Conservation (phyloP, 2,888 invertebrate species). For the Lottia gigantea region DNA sequence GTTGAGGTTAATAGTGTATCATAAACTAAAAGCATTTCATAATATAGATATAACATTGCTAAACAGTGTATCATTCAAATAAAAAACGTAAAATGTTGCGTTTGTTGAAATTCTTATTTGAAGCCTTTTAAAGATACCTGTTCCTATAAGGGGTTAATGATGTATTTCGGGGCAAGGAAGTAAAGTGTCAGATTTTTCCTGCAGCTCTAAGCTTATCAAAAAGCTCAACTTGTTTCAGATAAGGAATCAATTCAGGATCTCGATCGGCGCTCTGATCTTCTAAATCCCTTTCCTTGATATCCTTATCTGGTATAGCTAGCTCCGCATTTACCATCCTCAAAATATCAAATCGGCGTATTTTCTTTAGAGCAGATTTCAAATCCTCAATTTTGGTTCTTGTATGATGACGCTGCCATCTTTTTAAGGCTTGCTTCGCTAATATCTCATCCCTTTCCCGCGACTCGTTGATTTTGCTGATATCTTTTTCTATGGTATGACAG, state of each 20-base stretch:
- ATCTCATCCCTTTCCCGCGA: conserved; percentile 41
- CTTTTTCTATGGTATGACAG: conserved; percentile 52
- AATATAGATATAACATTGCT: no score
- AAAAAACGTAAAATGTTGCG: no score
- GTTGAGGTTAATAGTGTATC: neutral
- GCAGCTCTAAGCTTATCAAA: conserved; percentile 55
- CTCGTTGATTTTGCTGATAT: conserved; percentile 47
- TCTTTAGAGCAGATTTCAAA: conserved; percentile 43
- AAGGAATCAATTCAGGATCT: conserved; percentile 54
- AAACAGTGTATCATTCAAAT: no score
- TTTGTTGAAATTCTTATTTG: no score
- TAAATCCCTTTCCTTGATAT: conserved; percentile 36
- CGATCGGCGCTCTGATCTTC: conserved; percentile 47
- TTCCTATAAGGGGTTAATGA: no score
- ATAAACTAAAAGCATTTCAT: neutral
- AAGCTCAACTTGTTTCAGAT: conserved; percentile 52
- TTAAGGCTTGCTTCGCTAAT: conserved; percentile 41
- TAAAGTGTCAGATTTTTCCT: conserved; percentile 1
- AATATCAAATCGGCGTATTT: conserved; percentile 45
- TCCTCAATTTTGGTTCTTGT: conserved; percentile 59
- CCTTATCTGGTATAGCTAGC: conserved; percentile 44
- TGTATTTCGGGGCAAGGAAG: no score
- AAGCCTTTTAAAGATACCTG: no score
- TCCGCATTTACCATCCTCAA: conserved; percentile 40
- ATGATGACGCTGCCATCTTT: conserved; percentile 57